These are phyloP conservation scores for Prosopocoilus inquinatus DNA, from an alignment of 2,888 invertebrate species.

Conservation along the genomic window DNA sequence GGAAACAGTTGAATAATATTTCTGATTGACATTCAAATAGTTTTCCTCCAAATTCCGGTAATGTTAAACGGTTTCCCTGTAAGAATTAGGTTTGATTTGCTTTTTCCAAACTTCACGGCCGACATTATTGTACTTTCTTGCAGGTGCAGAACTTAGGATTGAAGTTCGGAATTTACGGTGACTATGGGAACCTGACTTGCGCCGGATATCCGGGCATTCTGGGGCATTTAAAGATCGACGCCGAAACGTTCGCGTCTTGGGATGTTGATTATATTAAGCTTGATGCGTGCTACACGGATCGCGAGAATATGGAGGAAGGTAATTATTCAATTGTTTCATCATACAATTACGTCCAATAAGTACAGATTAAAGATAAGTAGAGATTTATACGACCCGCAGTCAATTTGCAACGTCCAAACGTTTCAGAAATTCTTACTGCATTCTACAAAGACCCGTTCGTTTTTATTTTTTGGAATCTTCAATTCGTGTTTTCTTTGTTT, in stretches of 20 bases:
- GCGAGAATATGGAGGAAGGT: conserved; percentile 57
- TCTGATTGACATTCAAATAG: neutral
- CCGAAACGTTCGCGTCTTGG: conserved; percentile 76
- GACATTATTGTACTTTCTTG: conserved; percentile 6
- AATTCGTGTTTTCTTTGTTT: no score
- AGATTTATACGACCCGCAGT: no score
- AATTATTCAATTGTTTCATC: neutral
- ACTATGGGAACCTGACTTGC: conserved; percentile 76
- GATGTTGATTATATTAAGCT: conserved; percentile 78
- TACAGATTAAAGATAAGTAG: no score
- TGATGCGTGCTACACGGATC: conserved; percentile 73
- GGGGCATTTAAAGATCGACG: conserved; percentile 64
- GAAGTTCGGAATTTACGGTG: conserved; percentile 80
- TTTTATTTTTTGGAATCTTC: no score
- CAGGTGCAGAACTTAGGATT: conserved; percentile 72
- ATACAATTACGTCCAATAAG: no score
- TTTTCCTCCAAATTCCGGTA: neutral
- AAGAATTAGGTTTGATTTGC: no score
- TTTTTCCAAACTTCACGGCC: neutral
- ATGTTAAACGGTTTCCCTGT: no score
- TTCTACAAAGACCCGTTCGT: no score
- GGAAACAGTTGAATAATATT: neutral
- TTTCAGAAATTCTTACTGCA: no score
- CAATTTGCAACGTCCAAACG: no score
- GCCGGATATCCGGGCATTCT: conserved; percentile 76